A percentile compares a stretch with the other conserved stretches of the same genome.
These are phyloP conservation scores for Manis pentadactyla DNA, from an alignment of 2,797 vertebrate genomes.

Conservation along the genomic window DNA sequence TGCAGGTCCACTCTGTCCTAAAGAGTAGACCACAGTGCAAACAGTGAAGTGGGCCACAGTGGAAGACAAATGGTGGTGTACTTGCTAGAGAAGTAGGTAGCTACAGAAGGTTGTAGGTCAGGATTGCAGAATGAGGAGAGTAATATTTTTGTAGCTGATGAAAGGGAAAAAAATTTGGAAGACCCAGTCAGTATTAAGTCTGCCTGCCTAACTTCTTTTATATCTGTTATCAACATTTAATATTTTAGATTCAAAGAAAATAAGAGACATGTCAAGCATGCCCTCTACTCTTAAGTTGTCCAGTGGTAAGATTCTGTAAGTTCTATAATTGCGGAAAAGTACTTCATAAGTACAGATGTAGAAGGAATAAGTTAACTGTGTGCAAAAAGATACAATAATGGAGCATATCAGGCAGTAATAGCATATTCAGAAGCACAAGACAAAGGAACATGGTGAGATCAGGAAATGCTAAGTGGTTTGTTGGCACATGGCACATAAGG, in stretches of 20 bases:
- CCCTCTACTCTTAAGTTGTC: neutral
- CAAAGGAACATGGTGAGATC: neutral
- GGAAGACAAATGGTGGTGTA: neutral
- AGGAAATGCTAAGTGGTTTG: neutral
- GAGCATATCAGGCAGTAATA: neutral
- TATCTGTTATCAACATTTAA: neutral
- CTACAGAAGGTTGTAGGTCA: neutral
- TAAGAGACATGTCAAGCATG: neutral
- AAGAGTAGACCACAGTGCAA: neutral
- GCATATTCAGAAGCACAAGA: neutral
- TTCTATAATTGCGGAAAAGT: neutral
- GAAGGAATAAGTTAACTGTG: neutral
- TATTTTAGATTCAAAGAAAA: neutral
- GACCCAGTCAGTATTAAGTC: neutral
- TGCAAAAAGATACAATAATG: neutral
- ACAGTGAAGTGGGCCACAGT: neutral
- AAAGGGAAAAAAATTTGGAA: neutral
- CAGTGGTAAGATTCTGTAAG: neutral
- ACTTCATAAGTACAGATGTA: neutral
- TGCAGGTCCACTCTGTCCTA: no score
- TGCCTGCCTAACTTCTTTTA: neutral
- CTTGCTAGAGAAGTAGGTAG: neutral
- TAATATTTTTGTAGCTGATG: no score
- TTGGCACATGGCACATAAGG: accelerated
- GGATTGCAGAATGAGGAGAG: neutral